Evolutionary conservation across 2,113 vertebrate genomes (phyloP), one percentile per base, ranked within the genome.

Genomic region (Mesoclemmys tuberculata): DNA sequence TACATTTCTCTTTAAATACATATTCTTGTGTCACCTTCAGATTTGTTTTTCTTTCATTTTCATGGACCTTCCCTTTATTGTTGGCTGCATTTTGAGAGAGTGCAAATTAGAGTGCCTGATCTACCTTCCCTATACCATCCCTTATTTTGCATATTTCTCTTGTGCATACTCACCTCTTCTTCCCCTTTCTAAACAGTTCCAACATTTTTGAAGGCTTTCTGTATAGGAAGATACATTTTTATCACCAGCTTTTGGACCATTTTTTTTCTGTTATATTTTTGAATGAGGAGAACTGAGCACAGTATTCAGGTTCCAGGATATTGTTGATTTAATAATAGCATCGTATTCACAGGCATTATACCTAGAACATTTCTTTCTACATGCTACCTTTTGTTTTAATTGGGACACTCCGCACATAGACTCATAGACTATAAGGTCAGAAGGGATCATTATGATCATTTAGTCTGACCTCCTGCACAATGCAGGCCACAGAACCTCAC

Each of bases 51-150:
- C 77, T 81, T 19, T 71, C 64, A 7, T 61, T 92, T 88, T 92
- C n/a, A 44, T 24, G 16, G 27, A 5, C 6, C 38, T 4, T 27
- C 3, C 16, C 29, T 93, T 85, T 82, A 21, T 82, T 88, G 56
- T 80, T 94, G 18, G 46, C 38, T 6, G 13, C 58, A 64, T 86
- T 90, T 78, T 35, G 84, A 85, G 82, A 2, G 61, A 87, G 49
- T 52, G 19, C 52, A 75, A 86, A 27, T 86, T 84, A 35, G 18
- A 80, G 3, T 51, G 1, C 29, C 48, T 46, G 78, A 38, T 38
- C 77, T 51, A 10, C 35, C 12, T 79, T 19, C 48, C 21, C 26
- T 46, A 27, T 75, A 61, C 0, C 0, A 0, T 24, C 74, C 48
- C 48, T 80, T 22, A 2, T 75, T 93, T 87, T 44, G 13, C 58